These are phyloP conservation scores for Pectinophora gossypiella DNA, from an alignment of 1,140 invertebrate species.

Conservation along the genomic window DNA sequence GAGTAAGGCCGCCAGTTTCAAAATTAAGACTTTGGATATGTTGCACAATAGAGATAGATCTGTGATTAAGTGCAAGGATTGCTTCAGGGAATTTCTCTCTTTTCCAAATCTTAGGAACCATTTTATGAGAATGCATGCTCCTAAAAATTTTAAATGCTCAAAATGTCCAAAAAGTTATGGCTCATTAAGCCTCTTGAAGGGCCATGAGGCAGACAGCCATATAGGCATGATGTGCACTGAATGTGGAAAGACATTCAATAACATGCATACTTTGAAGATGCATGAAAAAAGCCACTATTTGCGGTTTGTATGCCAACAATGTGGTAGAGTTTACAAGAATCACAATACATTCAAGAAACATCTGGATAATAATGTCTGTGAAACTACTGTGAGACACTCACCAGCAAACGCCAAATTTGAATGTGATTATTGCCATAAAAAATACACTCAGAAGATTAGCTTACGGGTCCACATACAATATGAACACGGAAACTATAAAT, in stretches of 20 bases:
- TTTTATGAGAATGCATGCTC: constrained; percentile 54
- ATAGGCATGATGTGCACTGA: constrained; percentile 41
- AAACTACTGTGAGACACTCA: constrained; percentile 28
- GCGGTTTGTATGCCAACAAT: constrained; percentile 45
- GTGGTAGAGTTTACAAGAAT: constrained; percentile 56
- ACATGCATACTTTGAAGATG: constrained; percentile 49
- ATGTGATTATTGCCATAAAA: constrained; percentile 62
- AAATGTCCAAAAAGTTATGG: constrained; percentile 49
- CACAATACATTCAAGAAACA: constrained; percentile 54
- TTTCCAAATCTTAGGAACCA: constrained; percentile 46
- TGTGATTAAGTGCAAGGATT: constrained; percentile 39
- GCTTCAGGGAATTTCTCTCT: constrained; percentile 36
- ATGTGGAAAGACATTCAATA: constrained; percentile 54
- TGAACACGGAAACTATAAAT: constrained; percentile 58
- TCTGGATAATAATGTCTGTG: constrained; percentile 52
- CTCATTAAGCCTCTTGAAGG: constrained; percentile 35
- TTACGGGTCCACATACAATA: constrained; percentile 59
- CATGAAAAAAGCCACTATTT: constrained; percentile 48
- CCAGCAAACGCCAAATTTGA: constrained; percentile 45
- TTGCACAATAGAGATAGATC: neutral
- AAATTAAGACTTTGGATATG: neutral
- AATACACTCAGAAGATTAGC: constrained; percentile 56
- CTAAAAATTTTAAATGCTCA: constrained; percentile 44
- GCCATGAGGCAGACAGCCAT: constrained; percentile 46
- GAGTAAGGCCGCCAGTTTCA: too few species aligned